A percentile compares a stretch with the other conserved stretches of the same genome.
phyloP scores from a whole-genome alignment of 2,888 invertebrate species.

The Neoaliturus tenellus region DNA sequence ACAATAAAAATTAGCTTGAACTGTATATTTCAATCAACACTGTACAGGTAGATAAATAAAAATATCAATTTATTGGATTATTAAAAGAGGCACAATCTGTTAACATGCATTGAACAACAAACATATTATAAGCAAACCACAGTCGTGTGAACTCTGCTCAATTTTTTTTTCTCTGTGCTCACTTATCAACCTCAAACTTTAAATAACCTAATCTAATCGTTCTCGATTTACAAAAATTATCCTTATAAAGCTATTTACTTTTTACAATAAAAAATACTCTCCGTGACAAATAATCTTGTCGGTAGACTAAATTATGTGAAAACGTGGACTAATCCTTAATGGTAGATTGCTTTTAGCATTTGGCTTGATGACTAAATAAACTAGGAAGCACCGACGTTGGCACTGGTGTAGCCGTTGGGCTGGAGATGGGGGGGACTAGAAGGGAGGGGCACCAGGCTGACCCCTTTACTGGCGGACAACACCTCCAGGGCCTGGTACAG shows the following conservation, averaged over 20 bases:
- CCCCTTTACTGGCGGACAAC: slow-evolving; percentile 65
- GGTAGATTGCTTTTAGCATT: slow-evolving; percentile 37
- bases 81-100: no score
- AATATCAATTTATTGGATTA: no score
- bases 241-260: not conserved
- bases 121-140: no score
- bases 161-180: no score
- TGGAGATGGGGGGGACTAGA: slow-evolving; percentile 47
- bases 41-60: no score
- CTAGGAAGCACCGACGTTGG: slow-evolving; percentile 24
- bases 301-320: not conserved
- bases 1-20: no score
- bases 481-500: slow-evolving; percentile 66
- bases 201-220: not conserved
- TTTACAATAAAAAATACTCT: not conserved
- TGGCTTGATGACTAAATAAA: slow-evolving; percentile 2
- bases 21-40: no score
- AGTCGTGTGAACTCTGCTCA: no score
- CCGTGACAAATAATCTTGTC: not conserved
- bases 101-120: no score
- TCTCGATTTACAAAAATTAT: not conserved
- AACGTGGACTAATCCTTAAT: slow-evolving; percentile 2
- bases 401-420: slow-evolving; percentile 54
- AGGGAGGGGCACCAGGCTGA: slow-evolving; percentile 48
- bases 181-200: not conserved